Percentiles rank a stretch among this genome's conserved stretches.
These are phyloP conservation scores for Triops longicaudatus DNA, from an alignment of 1,140 invertebrate genomes.

Conservation along the genomic window DNA sequence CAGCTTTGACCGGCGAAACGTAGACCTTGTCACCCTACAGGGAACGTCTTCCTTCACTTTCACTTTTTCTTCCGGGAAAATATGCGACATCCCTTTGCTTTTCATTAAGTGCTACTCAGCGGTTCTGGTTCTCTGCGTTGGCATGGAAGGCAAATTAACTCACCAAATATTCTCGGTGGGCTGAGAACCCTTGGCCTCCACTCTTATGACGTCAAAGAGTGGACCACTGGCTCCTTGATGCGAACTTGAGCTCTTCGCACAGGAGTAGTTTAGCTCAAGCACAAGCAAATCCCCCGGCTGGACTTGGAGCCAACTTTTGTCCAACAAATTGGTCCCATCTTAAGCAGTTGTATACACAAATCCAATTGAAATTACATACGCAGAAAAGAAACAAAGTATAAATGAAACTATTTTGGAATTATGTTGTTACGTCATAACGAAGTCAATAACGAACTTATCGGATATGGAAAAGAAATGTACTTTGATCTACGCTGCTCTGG, in stretches of 20 bases:
- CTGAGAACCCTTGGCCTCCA: neutral
- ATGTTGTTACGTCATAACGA: neutral
- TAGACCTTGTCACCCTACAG: neutral
- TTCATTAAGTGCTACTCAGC: neutral
- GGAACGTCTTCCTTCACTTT: neutral
- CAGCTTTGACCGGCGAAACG: neutral
- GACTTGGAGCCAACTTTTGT: neutral
- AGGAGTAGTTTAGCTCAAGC: neutral
- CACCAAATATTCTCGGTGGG: neutral
- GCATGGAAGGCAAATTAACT: conserved; percentile 12
- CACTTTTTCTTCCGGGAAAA: neutral
- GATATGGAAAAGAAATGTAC: too few species aligned
- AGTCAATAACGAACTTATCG: too few species aligned
- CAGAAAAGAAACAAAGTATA: neutral
- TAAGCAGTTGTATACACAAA: neutral
- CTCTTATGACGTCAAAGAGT: neutral
- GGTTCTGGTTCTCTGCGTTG: neutral
- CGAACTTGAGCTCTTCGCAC: neutral
- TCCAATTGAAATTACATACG: neutral
- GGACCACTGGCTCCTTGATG: neutral
- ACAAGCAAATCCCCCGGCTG: neutral
- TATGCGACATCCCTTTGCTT: neutral
- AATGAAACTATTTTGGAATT: neutral
- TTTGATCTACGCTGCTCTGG: neutral
- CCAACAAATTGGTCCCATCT: neutral